Conservation (phyloP, 2,888 invertebrate species). For the Leptinotarsa haldemani region DNA sequence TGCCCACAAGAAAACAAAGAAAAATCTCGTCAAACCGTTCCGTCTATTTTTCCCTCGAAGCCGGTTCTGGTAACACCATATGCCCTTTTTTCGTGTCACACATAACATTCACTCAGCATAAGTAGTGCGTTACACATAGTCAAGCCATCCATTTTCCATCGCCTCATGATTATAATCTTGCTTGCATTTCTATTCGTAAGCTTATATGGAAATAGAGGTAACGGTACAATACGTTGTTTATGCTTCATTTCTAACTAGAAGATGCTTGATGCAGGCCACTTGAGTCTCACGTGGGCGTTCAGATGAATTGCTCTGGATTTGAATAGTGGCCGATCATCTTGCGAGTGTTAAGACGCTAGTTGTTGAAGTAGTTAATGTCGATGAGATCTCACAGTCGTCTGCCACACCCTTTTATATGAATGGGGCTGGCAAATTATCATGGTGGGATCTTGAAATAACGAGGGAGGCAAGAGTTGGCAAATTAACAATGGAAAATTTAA, state of each 20-base stretch:
- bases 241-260: conserved; percentile 3
- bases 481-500: too few relatives aligned
- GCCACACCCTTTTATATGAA: conserved; percentile 12
- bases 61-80: not conserved
- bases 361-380: conserved; percentile 8
- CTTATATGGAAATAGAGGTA: conserved; percentile 11
- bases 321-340: conserved; percentile 4
- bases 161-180: conserved; percentile 4
- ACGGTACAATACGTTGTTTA: conserved; percentile 10
- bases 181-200: conserved; percentile 12
- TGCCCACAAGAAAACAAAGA: too few relatives aligned
- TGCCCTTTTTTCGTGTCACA: not conserved
- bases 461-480: too few relatives aligned
- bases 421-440: not conserved
- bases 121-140: conserved; percentile 8
- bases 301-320: not conserved
- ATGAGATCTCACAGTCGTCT: not conserved
- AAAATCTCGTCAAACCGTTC: too few relatives aligned
- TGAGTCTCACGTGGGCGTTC: conserved; percentile 9
- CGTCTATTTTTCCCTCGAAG: not conserved
- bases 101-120: conserved; percentile 2
- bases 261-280: conserved; percentile 17
- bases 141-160: conserved; percentile 1
- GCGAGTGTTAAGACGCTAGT: not conserved
- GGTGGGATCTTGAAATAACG: too few relatives aligned